Evolutionary conservation across 2,888 invertebrate genomes (phyloP).

Genomic region (Tetranychus truncatus): DNA sequence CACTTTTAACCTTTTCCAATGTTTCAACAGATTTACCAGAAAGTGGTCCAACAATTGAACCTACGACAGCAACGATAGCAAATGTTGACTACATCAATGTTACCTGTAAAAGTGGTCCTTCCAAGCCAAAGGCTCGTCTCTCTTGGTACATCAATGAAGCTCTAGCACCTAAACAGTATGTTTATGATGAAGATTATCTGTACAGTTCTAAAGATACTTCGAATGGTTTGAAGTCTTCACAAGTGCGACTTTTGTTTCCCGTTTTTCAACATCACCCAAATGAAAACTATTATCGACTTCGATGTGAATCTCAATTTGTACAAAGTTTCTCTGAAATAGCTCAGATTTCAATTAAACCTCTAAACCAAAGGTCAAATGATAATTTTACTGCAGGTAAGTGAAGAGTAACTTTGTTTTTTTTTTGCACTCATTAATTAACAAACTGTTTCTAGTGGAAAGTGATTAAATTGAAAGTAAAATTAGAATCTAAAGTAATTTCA

Average conservation of each 20-base stretch:
- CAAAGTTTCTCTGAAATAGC: not conserved
- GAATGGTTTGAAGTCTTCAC: not conserved
- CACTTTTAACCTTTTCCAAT: not conserved
- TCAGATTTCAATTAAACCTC: not conserved
- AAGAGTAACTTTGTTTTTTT: too few relatives aligned
- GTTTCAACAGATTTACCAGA: not conserved
- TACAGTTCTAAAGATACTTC: not conserved
- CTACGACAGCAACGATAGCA: not conserved
- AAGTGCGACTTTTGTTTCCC: not conserved
- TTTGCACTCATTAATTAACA: not conserved
- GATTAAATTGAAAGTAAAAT: too few relatives aligned
- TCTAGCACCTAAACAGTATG: not conserved
- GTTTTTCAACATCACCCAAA: not conserved
- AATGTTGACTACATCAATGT: conserved; percentile 3
- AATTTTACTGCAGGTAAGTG: not conserved
- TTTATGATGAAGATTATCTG: conserved; percentile 3
- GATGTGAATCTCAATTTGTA: not conserved
- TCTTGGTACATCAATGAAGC: not conserved
- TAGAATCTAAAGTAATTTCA: too few relatives aligned
- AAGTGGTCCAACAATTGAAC: not conserved
- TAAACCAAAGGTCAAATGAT: not conserved
- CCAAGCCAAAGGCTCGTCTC: not conserved
- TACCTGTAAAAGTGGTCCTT: conserved; percentile 4
- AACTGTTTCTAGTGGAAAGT: not conserved
- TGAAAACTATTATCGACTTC: not conserved